These are phyloP conservation scores for Scatophagus argus DNA, from an alignment of 2,113 vertebrate species.

Conservation along the genomic window DNA sequence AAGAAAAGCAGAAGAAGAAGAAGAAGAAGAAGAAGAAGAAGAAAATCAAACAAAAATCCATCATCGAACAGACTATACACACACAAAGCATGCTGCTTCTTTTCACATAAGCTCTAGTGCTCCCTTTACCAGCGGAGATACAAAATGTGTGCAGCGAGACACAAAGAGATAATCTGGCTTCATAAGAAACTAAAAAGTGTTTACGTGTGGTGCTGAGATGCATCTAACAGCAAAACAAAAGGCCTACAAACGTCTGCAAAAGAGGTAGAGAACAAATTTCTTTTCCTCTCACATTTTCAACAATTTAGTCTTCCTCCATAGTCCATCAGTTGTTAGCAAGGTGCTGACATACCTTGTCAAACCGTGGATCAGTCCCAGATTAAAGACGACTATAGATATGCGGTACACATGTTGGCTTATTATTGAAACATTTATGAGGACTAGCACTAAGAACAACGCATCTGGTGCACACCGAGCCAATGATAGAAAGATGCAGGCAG, in stretches of 20 bases:
- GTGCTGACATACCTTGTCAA: constrained; percentile 45
- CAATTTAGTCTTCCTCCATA: constrained; percentile 1
- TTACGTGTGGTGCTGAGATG: constrained; percentile 33
- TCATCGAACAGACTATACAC: not conserved
- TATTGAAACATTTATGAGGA: constrained; percentile 65
- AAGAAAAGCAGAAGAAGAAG: not conserved
- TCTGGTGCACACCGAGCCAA: constrained; percentile 59
- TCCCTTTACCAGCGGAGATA: not conserved
- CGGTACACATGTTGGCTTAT: constrained; percentile 58
- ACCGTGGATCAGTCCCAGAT: constrained; percentile 39
- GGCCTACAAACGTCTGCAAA: constrained; percentile 29
- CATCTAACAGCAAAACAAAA: constrained; percentile 29
- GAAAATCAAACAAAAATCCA: not conserved
- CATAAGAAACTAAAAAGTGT: constrained; percentile 16
- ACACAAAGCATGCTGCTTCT: not conserved
- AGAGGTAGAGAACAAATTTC: constrained; percentile 3
- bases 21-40: not conserved
- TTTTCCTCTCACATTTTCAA: not conserved
- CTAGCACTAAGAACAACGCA: constrained; percentile 44
- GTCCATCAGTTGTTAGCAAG: constrained; percentile 44
- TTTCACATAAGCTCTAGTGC: not conserved
- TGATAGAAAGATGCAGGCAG: constrained; percentile 74
- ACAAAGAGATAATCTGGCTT: constrained; percentile 11
- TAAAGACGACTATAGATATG: constrained; percentile 52
- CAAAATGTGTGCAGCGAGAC: constrained; percentile 6